Base-by-base conservation (phyloP, 2,888 invertebrate species). In the Drosophila lacicola region DNA sequence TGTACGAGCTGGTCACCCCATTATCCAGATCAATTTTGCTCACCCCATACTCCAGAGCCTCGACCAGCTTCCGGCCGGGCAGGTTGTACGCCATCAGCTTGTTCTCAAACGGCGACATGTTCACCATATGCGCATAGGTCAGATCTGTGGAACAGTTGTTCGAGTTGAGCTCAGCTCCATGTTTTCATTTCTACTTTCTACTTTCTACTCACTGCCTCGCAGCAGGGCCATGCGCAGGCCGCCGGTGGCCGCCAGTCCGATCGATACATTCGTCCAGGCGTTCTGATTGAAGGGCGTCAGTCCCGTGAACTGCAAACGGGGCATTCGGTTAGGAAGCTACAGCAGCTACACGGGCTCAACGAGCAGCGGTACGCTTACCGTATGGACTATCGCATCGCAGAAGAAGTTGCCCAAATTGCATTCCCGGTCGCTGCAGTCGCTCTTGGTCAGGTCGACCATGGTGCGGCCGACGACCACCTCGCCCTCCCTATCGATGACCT, bases 21-120 rank as follows among this genome's bases (percentile, higher is more conserved):
- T 84, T 85, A 8, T 66, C 65, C 4, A 84, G 58, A 66, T 91
- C 87, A 13, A 91, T 82, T 33, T 76, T 74, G 47, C 76, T 92
- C 0, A 94, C 93, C 0, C 94, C 93, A 85, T 93, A 93, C 90
- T 95, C 95, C 1, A 95, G 93, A 11, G 95, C 94, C 66, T 94
- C 94, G 60, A 94, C 88, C 4, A 97, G 90, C 77, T 95, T 92
- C 67, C 93, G 91, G 0, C 97, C 97, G 54, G 93, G 93, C 60
- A 97, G 90, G 80, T 95, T 95, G 61, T 95, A 94, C 13, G 95
- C 93, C 82, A 96, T 95, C 66, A 97, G 93, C 47, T 94, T 94
- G 91, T 97, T 97, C 88, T 95, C 95, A 89, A 97, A 97, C 0
- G 97, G 97, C 67, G 95, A 93, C 21, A 95, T 94, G 79, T 95